These are phyloP conservation scores for Pseudochirops cupreus DNA, from an alignment of 2,797 vertebrate species.

Conservation along the genomic window DNA sequence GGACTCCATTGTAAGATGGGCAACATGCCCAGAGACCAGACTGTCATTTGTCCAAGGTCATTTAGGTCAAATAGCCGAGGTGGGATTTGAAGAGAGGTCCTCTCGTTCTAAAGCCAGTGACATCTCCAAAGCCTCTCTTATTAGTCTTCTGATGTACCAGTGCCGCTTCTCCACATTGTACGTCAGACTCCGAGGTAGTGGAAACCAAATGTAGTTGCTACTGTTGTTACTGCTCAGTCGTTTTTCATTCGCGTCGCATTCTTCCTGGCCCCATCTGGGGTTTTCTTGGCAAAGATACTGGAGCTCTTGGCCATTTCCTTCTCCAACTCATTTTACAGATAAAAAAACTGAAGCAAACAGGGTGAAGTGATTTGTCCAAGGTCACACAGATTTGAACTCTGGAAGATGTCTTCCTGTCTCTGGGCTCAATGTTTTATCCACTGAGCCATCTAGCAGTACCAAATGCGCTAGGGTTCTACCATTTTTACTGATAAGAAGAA, in stretches of 20 bases:
- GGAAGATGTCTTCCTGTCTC: neutral
- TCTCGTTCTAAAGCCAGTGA: neutral
- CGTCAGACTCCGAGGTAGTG: neutral
- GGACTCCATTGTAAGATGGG: neutral
- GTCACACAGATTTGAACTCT: neutral
- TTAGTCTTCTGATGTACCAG: neutral
- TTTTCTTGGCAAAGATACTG: neutral
- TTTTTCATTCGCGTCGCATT: neutral
- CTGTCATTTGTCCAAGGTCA: neutral
- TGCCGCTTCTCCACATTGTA: neutral
- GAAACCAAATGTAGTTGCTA: neutral
- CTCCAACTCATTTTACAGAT: neutral
- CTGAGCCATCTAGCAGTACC: neutral
- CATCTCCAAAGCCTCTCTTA: neutral
- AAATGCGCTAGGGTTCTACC: neutral
- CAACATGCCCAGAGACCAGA: neutral
- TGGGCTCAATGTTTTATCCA: neutral
- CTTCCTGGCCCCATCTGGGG: neutral
- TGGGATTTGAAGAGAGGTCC: neutral
- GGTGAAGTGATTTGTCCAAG: neutral
- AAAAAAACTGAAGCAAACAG: neutral
- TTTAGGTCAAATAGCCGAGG: neutral
- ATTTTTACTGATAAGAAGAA: neutral
- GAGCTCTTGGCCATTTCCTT: neutral
- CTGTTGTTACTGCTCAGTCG: neutral